Conservation (phyloP, 2,797 vertebrate species). For the Rhynchotus rufescens region DNA sequence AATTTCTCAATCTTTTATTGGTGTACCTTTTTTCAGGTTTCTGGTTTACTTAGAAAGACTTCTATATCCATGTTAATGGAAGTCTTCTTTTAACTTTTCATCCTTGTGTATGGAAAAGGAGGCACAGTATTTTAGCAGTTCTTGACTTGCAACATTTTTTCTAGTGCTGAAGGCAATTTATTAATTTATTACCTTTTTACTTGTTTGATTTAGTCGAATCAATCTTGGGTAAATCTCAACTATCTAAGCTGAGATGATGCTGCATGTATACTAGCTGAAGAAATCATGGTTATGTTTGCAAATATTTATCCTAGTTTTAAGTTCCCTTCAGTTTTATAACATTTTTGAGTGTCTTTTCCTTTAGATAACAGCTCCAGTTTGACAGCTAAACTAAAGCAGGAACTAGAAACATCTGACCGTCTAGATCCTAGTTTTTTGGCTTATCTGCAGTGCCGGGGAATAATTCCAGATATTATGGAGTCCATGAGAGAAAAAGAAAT, state of each 20-base stretch:
- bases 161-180: not conserved
- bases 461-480: slow-evolving; percentile 70
- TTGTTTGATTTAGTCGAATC: not conserved
- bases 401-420: slow-evolving; percentile 78
- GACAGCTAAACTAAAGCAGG: slow-evolving; percentile 80
- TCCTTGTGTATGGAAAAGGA: not conserved
- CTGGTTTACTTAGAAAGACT: not conserved
- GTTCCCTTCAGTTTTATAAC: not conserved
- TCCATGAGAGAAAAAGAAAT: slow-evolving; percentile 77
- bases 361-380: slow-evolving; percentile 85
- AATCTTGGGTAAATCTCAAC: not conserved
- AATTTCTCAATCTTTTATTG: not conserved
- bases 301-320: not conserved
- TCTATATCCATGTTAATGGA: not conserved
- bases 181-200: not conserved
- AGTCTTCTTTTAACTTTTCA: not conserved
- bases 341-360: not conserved
- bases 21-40: not conserved
- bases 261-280: not conserved
- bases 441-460: slow-evolving; percentile 79
- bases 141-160: not conserved
- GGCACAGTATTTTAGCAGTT: not conserved
- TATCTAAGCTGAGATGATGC: not conserved
- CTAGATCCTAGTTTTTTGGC: slow-evolving; percentile 81
- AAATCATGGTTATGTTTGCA: not conserved